Base-by-base conservation (phyloP, 1,140 invertebrate species). In the Caenorhabditis latens region DNA sequence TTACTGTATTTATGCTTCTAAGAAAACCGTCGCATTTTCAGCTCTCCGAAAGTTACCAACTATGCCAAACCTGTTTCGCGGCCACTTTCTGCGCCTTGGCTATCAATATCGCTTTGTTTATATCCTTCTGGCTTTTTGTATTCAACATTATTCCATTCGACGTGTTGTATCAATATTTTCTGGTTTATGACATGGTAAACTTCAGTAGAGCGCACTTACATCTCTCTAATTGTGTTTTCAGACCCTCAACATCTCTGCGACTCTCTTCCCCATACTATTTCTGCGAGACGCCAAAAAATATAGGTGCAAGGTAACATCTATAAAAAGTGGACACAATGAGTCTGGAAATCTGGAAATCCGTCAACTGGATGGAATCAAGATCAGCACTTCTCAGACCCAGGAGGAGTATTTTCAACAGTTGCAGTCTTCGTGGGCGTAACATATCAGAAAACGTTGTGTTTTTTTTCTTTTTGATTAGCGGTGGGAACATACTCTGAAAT, bases 91-190 rank as follows among this genome's bases (percentile, higher is more conserved):
- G 40, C 19, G 6, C 21, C 16, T 19, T 71, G 5, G 13, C 42
- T 5, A 71, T 71, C 42, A 71, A 71, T 42, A 71, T 16, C 19
- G 43, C 16, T 16, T 16, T 71, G 1, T 71, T 71, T 19, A 14
- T 71, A 4, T 71, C 65, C 8, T 71, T 71, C 24, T 71, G 65
- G 65, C 65, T 71, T 7, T 71, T 71, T 71, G 65, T 71, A 0
- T 19, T 46, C 5, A 19, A 16, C 19, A 24, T 71, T 11, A 71
- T 71, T 43, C 65, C 65, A 19, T 71, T 46, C 8, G 40, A 16
- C 6, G 3, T 43, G 5, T 14, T 71, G 16, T 71, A 71, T 46
- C 65, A 46, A 71, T 71, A 43, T 71, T 71, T 71, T 71, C 42
- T 71, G 11, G 4, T 43, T 43, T 71, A 71, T 43, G 65, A n/a